phyloP scores from a whole-genome alignment of 2,797 vertebrate species.

The Eidolon dupreanum region DNA sequence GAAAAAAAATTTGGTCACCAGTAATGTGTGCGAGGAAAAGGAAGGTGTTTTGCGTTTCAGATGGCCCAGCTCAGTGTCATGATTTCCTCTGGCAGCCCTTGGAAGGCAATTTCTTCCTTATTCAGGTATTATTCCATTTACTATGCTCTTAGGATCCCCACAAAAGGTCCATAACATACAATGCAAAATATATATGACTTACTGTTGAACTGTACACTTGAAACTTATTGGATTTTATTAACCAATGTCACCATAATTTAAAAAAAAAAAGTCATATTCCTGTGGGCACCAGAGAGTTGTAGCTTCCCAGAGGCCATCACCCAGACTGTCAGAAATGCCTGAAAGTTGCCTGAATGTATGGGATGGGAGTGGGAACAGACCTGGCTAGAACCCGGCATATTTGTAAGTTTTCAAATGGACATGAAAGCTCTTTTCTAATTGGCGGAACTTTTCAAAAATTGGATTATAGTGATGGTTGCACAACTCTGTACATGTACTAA shows the following conservation, averaged over 20 bases:
- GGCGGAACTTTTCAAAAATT: background rate
- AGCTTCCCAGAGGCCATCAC: background rate
- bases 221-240: too few relatives aligned
- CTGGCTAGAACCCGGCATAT: too few relatives aligned
- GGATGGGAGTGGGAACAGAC: background rate
- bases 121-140: background rate
- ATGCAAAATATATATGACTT: too few relatives aligned
- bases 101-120: background rate
- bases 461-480: background rate
- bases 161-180: background rate
- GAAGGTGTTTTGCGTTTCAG: background rate
- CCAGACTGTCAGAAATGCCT: background rate
- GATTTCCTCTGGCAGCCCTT: background rate
- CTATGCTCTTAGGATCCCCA: background rate
- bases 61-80: background rate
- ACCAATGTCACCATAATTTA: too few relatives aligned
- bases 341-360: background rate
- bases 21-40: background rate
- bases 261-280: background rate
- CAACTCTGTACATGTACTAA: background rate
- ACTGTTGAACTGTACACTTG: too few relatives aligned
- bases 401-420: background rate
- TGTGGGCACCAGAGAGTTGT: background rate
- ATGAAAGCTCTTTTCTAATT: background rate
- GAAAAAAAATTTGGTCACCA: background rate